A percentile compares a stretch with the other conserved stretches of the same genome.
These are phyloP conservation scores for Sardina pilchardus DNA, from an alignment of 2,113 vertebrate genomes.

Conservation along the genomic window DNA sequence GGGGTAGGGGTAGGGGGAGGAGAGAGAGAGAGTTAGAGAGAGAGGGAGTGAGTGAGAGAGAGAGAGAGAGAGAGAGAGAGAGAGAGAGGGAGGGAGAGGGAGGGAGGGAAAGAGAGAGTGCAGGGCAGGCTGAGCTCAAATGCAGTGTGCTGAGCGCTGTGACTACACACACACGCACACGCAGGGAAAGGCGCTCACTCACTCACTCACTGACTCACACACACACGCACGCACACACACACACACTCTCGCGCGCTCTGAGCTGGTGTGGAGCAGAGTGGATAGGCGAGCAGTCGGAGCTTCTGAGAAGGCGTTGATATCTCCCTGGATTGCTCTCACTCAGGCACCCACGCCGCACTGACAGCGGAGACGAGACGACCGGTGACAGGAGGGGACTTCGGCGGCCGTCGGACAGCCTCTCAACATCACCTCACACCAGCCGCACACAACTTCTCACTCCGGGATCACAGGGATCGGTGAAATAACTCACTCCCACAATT, in stretches of 20 bases:
- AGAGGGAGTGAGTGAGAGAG: conserved; percentile 24
- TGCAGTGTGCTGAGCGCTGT: background rate
- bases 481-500: background rate
- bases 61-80: conserved; percentile 35
- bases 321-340: background rate
- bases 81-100: conserved; percentile 6
- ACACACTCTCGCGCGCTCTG: background rate
- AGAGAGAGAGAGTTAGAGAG: conserved; percentile 30
- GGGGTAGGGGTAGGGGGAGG: conserved; percentile 26
- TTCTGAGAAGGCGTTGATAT: background rate
- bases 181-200: background rate
- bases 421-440: background rate
- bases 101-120: conserved; percentile 3
- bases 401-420: background rate
- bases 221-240: background rate
- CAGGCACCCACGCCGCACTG: background rate
- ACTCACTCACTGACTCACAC: background rate
- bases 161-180: background rate
- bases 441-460: background rate
- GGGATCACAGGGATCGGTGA: background rate
- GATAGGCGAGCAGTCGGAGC: background rate
- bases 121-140: conserved; percentile 38
- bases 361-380: background rate
- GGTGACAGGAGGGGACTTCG: background rate
- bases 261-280: background rate